These are phyloP conservation scores for Drosophila serrata DNA, from an alignment of 1,140 invertebrate species.

Conservation along the genomic window DNA sequence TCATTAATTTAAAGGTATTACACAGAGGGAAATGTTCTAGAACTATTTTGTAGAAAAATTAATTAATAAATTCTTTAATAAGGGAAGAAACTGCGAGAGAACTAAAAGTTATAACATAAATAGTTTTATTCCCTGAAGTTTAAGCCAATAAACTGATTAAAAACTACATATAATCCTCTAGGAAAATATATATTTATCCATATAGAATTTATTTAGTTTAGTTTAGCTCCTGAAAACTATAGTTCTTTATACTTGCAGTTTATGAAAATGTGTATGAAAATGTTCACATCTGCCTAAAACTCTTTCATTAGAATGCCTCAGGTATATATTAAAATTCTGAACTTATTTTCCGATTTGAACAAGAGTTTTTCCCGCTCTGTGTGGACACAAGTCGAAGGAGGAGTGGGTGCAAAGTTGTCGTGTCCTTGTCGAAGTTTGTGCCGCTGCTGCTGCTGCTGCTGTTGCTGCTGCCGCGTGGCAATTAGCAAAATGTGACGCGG, in stretches of 20 bases:
- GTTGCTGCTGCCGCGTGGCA: constrained; percentile 42
- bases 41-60: not conserved
- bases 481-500: constrained; percentile 63
- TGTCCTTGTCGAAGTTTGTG: constrained; percentile 60
- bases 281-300: no score
- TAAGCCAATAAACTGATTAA: not conserved
- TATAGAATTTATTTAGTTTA: not conserved
- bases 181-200: not conserved
- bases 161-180: not conserved
- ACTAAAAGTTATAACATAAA: not conserved
- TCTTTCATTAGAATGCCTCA: not conserved
- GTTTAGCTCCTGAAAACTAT: not conserved
- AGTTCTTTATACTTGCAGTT: not conserved
- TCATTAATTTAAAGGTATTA: constrained; percentile 62
- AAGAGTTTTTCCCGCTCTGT: not conserved
- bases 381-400: constrained; percentile 10
- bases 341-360: not conserved
- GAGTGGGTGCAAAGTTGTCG: constrained; percentile 51
- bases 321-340: not conserved
- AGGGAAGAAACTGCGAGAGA: not conserved
- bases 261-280: not conserved
- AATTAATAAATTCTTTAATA: not conserved
- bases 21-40: not conserved
- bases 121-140: not conserved
- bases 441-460: constrained; percentile 2